These are phyloP conservation scores for Plecotus auritus DNA, from an alignment of 2,113 vertebrate species.

Conservation along the genomic window DNA sequence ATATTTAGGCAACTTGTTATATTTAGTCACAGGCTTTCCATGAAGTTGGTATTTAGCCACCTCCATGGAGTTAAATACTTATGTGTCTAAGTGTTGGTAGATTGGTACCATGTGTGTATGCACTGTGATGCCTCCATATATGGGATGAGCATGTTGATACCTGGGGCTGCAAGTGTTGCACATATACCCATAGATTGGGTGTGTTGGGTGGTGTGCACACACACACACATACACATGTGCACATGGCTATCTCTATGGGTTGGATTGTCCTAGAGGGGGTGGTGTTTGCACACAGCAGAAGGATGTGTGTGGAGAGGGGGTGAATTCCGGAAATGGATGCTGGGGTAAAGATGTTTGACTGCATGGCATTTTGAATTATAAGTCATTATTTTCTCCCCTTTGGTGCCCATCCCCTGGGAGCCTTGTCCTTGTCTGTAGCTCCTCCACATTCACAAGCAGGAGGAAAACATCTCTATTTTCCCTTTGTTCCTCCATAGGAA, in stretches of 20 bases:
- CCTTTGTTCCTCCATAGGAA: slow-evolving; percentile 45
- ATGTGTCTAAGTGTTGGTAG: background rate
- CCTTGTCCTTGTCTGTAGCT: background rate
- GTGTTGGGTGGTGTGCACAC: background rate
- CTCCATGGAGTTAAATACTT: background rate
- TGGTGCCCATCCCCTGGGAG: background rate
- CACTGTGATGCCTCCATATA: no score
- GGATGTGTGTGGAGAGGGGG: background rate
- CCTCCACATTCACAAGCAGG: background rate
- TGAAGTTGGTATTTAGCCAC: background rate
- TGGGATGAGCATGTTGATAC: background rate
- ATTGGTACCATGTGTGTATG: no score
- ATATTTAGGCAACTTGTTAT: background rate
- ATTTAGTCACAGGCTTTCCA: background rate
- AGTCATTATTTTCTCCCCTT: slow-evolving; percentile 33
- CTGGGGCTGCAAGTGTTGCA: background rate
- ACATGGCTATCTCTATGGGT: background rate
- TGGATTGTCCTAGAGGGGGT: background rate
- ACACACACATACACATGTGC: no score
- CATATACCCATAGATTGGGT: no score
- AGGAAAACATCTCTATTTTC: slow-evolving; percentile 24
- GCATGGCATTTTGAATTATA: background rate
- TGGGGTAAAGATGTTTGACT: slow-evolving; percentile 18
- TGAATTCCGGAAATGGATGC: slow-evolving; percentile 6
- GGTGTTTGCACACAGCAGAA: background rate